These are phyloP conservation scores for Cetoscarus ocellatus DNA, from an alignment of 2,797 vertebrate species.

Conservation along the genomic window DNA sequence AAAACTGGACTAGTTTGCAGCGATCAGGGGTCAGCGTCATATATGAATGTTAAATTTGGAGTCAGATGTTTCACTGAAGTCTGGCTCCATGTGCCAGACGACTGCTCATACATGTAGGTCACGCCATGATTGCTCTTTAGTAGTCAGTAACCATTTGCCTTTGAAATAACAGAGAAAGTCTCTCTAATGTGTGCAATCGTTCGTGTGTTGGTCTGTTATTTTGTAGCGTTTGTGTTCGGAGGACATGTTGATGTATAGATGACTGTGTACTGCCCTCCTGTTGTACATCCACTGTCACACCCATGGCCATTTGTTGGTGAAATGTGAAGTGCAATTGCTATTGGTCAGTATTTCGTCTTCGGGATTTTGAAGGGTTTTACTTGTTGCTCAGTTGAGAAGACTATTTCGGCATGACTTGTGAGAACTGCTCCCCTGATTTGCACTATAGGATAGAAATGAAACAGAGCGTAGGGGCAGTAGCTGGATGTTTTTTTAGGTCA, in stretches of 20 bases:
- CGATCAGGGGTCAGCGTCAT: constrained; percentile 22
- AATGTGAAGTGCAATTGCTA: constrained; percentile 81
- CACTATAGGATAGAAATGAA: constrained; percentile 69
- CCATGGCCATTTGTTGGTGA: constrained; percentile 70
- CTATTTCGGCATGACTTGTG: constrained; percentile 46
- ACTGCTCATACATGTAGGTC: constrained; percentile 40
- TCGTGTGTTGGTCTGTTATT: constrained; percentile 41
- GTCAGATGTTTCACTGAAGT: constrained; percentile 34
- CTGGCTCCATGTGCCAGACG: constrained; percentile 51
- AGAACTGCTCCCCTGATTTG: constrained; percentile 75
- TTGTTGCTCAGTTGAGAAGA: constrained; percentile 60
- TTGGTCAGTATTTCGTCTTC: constrained; percentile 73
- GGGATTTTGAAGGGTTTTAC: constrained; percentile 52
- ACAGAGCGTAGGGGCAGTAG: constrained; percentile 44
- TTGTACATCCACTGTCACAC: constrained; percentile 41
- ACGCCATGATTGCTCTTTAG: constrained; percentile 42
- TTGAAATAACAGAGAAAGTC: constrained; percentile 56
- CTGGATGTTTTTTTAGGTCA: constrained; percentile 57
- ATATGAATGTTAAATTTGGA: constrained; percentile 52
- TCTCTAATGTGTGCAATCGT: constrained; percentile 57
- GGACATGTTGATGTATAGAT: constrained; percentile 46
- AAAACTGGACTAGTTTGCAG: background rate
- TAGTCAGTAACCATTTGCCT: constrained; percentile 70
- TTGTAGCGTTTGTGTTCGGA: constrained; percentile 48
- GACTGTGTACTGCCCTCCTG: constrained; percentile 34